These are phyloP conservation scores for Urechis unicinctus DNA, from an alignment of 2,888 invertebrate species.

Conservation along the genomic window DNA sequence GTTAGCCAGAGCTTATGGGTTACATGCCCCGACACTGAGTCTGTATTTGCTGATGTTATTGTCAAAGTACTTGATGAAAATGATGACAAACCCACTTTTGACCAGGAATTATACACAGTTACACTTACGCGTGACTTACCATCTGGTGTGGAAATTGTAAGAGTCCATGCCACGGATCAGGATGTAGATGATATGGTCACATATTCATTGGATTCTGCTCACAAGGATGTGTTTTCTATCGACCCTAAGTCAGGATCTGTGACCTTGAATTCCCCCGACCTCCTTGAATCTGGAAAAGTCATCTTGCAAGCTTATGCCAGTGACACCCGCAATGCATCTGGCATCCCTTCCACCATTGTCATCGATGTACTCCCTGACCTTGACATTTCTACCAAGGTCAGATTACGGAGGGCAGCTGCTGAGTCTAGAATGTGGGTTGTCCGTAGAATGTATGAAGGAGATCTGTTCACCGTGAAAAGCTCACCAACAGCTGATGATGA, in stretches of 20 bases:
- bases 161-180: not conserved
- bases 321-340: not conserved
- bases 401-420: not conserved
- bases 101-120: not conserved
- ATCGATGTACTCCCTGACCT: slow-evolving; percentile 1
- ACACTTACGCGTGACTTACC: not conserved
- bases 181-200: not conserved
- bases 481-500: not conserved
- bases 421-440: not conserved
- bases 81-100: not conserved
- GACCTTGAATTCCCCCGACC: not conserved
- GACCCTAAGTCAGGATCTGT: not conserved
- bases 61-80: not conserved
- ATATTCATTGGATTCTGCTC: not conserved
- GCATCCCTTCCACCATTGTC: not conserved
- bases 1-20: not conserved
- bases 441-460: not conserved
- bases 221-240: not conserved
- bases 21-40: not conserved
- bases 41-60: not conserved
- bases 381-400: not conserved
- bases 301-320: not conserved
- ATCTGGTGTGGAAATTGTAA: not conserved
- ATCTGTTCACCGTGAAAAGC: slow-evolving; percentile 1
- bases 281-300: not conserved